Evolutionary conservation across 1,140 invertebrate genomes (phyloP), one percentile per base, ranked within the genome.

Genomic region (Drosophila orosa): DNA sequence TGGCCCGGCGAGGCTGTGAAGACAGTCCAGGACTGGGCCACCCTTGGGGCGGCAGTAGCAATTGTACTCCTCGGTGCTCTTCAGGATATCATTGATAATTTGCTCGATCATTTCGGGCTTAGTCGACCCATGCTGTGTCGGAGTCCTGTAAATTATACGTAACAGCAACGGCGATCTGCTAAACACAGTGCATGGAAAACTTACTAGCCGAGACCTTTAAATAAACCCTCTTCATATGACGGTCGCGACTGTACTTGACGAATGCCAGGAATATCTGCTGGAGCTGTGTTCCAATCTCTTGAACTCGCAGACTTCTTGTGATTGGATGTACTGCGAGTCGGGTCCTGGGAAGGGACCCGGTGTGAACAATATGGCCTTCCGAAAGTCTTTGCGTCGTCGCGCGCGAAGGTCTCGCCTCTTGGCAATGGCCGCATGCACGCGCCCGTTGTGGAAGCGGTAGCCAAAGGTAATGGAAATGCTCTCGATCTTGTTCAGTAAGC

Each of bases 381-480:
- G 9, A 22, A 75, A 75, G 1, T 67, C 45, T 0, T 6, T 0
- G 1, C 73, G 61, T 2, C 17, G 17, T 3, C 7, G 13, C 1
- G 17, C 19, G 4, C 75, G 4, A 7, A n/a, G 6, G 8, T 54
- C 10, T 9, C 37, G 54, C 24, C 31, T 57, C 27, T 17, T n/a
- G 9, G 72, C 61, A 7, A 67, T 58, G 3, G 37, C 40, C 17
- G 60, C 54, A 10, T 47, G 72, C 6, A 67, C 45, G 10, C 61
- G 25, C 10, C 73, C 73, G 31, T 75, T 75, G 9, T 76, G 52
- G n/a, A 59, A 75, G 10, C 73, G 73, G n/a, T 45, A 75, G 33
- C 47, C 25, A 12, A 75, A 56, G 17, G 72, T 67, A 4, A 7
- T 2, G 0, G 55, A 17, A 15, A 75, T 22, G 3, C 58, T 39